Conservation (phyloP, 1,140 invertebrate species). For the Orius insidiosus region DNA sequence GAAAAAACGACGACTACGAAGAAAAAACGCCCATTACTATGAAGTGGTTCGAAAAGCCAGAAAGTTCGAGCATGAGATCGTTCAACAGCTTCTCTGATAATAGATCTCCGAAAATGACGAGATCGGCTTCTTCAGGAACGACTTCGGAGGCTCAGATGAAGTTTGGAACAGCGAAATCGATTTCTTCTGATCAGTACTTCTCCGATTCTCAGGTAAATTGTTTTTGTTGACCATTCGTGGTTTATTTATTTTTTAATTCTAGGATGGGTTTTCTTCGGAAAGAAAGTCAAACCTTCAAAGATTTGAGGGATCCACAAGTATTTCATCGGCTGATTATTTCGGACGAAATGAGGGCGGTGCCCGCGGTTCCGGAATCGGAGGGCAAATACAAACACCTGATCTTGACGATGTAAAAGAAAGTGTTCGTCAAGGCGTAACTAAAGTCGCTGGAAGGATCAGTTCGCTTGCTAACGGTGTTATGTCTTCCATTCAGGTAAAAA, state of each 20-base stretch:
- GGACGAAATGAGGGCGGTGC: slow-evolving; percentile 35
- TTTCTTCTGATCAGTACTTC: slow-evolving; percentile 94
- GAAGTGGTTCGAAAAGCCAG: too few relatives aligned
- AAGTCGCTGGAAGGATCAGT: slow-evolving; percentile 87
- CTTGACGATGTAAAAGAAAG: slow-evolving; percentile 93
- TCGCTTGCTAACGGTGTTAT: slow-evolving; percentile 87
- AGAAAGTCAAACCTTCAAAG: slow-evolving; percentile 44
- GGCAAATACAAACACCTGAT: slow-evolving; percentile 40
- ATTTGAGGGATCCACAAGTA: slow-evolving; percentile 81
- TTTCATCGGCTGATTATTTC: slow-evolving; percentile 93
- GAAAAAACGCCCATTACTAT: too few relatives aligned
- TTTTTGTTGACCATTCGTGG: too few relatives aligned
- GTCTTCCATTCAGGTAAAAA: slow-evolving; percentile 62
- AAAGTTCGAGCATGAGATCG: too few relatives aligned
- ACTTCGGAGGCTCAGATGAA: slow-evolving; percentile 71
- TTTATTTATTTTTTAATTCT: too few relatives aligned
- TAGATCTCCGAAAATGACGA: too few relatives aligned
- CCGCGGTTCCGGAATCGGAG: slow-evolving; percentile 18
- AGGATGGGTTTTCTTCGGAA: slow-evolving; percentile 34
- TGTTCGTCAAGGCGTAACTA: slow-evolving; percentile 86
- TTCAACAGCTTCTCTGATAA: too few relatives aligned
- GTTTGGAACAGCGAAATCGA: slow-evolving; percentile 90
- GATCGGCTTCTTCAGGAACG: too few relatives aligned
- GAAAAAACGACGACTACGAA: too few relatives aligned
- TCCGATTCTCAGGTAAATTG: slow-evolving; percentile 39